A percentile compares a stretch with the other conserved stretches of the same genome.
Evolutionary conservation across 2,113 vertebrate genomes (phyloP).

Genomic region (Siniperca knerii): DNA sequence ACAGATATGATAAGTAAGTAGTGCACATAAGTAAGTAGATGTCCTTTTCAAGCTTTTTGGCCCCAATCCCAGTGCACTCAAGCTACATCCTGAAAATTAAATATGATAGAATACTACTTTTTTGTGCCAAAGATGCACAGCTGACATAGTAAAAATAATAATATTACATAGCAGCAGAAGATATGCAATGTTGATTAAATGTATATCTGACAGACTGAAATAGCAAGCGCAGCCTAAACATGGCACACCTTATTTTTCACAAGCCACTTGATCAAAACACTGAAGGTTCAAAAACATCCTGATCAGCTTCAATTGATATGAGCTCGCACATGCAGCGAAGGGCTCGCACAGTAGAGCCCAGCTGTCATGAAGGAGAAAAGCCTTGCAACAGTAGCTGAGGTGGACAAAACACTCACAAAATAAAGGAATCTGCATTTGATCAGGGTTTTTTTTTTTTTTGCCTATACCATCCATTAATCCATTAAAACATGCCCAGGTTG

Average conservation of each 20-base stretch:
- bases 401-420: background rate
- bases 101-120: background rate
- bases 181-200: background rate
- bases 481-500: background rate
- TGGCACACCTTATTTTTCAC: no score
- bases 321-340: background rate
- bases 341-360: background rate
- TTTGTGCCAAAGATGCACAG: background rate
- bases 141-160: background rate
- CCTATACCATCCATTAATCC: background rate
- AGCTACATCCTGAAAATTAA: no score
- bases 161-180: background rate
- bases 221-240: background rate
- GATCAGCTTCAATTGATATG: no score
- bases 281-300: no score
- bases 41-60: background rate
- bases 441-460: background rate
- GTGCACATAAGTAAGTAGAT: background rate
- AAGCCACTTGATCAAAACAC: no score
- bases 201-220: background rate
- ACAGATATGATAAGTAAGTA: background rate
- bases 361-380: background rate
- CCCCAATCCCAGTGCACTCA: background rate
- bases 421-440: background rate
- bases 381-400: background rate